These are phyloP conservation scores for Zosterops hypoxanthus DNA, from an alignment of 2,113 vertebrate species.

Conservation along the genomic window DNA sequence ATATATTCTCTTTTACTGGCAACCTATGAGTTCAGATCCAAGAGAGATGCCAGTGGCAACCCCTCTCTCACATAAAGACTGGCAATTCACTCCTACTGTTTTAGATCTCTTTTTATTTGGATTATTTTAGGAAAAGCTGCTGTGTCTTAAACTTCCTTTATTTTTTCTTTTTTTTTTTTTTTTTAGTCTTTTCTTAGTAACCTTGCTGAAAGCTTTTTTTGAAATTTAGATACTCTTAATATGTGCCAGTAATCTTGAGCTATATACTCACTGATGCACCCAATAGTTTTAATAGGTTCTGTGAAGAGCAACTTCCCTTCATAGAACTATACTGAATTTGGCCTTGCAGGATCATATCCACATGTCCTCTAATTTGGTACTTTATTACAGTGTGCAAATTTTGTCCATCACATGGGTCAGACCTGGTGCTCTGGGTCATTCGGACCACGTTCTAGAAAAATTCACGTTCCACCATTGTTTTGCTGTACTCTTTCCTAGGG, in stretches of 20 bases:
- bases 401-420: fast-evolving
- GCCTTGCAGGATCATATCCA: background rate
- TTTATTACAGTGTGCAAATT: background rate
- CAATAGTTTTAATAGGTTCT: background rate
- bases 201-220: background rate
- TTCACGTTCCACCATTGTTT: background rate
- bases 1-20: background rate
- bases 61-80: background rate
- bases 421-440: background rate
- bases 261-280: background rate
- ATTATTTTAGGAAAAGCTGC: background rate
- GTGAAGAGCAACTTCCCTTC: background rate
- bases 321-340: background rate
- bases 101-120: background rate
- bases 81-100: background rate
- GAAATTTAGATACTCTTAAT: background rate
- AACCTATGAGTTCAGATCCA: background rate
- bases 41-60: background rate
- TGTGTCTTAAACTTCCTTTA: background rate
- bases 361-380: background rate
- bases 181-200: background rate
- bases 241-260: background rate
- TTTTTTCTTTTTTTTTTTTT: background rate
- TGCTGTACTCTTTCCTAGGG: background rate
- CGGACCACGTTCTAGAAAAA: background rate